Conservation (phyloP, 2,113 vertebrate species). For the Halcyon malimbica region DNA sequence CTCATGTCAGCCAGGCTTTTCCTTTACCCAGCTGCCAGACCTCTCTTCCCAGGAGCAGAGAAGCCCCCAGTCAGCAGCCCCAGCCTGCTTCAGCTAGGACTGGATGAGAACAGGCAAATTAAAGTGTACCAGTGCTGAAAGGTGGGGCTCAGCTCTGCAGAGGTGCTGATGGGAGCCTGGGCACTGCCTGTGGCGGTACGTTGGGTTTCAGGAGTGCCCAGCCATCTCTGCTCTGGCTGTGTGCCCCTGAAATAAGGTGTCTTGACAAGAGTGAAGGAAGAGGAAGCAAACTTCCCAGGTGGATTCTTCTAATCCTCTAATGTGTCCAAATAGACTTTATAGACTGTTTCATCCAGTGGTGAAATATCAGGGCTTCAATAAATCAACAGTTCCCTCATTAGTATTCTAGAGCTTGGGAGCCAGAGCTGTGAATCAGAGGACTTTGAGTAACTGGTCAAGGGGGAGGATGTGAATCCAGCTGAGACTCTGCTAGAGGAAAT, state of each 20-base stretch:
- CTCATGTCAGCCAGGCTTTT: neutral
- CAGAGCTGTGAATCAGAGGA: conserved; percentile 13
- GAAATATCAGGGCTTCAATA: conserved; percentile 38
- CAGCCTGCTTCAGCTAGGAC: conserved; percentile 82
- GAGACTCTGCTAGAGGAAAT: neutral
- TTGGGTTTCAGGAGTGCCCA: neutral
- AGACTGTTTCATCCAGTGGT: conserved; percentile 45
- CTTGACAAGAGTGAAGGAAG: neutral
- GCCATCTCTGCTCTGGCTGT: neutral
- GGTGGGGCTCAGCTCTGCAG: neutral
- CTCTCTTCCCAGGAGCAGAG: conserved; percentile 71
- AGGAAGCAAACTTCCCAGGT: neutral
- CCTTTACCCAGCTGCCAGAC: conserved; percentile 83
- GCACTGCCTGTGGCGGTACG: rapidly evolving
- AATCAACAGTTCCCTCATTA: conserved; percentile 41
- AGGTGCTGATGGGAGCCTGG: rapidly evolving
- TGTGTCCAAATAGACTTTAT: conserved; percentile 43
- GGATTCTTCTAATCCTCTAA: conserved; percentile 37
- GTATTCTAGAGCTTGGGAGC: neutral
- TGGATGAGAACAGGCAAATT: conserved; percentile 88
- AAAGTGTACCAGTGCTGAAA: conserved; percentile 84
- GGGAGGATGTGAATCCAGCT: neutral
- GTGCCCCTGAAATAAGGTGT: neutral
- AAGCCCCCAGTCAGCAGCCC: conserved; percentile 45
- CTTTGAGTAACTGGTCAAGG: conserved; percentile 8